phyloP scores from a whole-genome alignment of 2,113 vertebrate genomes.

The Anseranas semipalmata region DNA sequence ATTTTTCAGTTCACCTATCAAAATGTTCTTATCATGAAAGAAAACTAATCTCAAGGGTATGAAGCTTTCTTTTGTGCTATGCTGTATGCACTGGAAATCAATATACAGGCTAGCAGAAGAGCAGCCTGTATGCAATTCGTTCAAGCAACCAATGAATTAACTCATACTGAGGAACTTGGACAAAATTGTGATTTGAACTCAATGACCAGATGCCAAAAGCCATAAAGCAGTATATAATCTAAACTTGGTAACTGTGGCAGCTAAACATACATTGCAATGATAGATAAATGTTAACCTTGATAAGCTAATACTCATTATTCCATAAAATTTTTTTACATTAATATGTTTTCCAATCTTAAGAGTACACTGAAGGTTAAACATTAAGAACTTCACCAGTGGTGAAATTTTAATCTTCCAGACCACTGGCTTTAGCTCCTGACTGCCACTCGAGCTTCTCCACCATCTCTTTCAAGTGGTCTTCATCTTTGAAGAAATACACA shows the following conservation, averaged over 20 bases:
- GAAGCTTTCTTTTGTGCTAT: neutral
- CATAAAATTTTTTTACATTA: neutral
- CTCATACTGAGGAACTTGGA: neutral
- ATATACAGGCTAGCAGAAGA: neutral
- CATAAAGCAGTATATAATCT: neutral
- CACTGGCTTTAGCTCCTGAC: constrained; percentile 49
- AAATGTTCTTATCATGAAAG: neutral
- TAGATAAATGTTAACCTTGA: neutral
- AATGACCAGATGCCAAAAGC: neutral
- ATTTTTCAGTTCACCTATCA: neutral
- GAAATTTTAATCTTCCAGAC: constrained; percentile 18
- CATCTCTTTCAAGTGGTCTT: constrained; percentile 79
- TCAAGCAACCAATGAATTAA: neutral
- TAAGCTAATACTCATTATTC: neutral
- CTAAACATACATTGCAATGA: neutral
- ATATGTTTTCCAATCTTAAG: neutral
- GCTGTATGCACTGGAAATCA: neutral
- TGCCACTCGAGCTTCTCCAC: constrained; percentile 85
- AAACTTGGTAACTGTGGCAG: neutral
- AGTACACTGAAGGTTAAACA: neutral
- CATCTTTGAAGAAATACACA: constrained; percentile 86
- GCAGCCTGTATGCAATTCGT: neutral
- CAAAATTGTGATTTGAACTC: neutral
- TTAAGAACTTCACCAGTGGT: neutral
- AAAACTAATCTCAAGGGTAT: neutral